Base-by-base conservation (phyloP, 2,797 vertebrate species). In the Setipinna tenuifilis region DNA sequence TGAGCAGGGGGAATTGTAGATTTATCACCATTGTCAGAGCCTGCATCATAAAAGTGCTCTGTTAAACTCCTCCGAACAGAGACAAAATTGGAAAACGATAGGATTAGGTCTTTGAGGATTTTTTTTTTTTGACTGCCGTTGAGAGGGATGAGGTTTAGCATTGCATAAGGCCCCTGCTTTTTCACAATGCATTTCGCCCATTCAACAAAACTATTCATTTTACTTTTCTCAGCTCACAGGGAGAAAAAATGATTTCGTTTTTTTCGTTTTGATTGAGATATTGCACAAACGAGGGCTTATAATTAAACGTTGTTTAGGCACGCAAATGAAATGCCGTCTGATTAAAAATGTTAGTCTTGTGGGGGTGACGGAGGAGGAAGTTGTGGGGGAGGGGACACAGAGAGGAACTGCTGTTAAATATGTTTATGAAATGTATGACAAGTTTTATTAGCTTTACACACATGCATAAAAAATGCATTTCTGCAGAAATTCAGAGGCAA, bases 31-130 rank as follows among this genome's bases (percentile, higher is more conserved):
- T 91, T 93, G 91, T 92, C 92, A 91, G 88, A 88, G 91, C 93
- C 93, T 94, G 92, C 92, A 95, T 95, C 92, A 94, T 93, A 94
- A 93, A 94, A 92, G 90, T 89, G 89, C 87, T 92, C 91, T 85
- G 90, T 94, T 93, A 91, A 92, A 92, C 89, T 89, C 89, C 82
- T 88, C 87, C 85, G 86, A 89, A 87, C 87, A 88, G 91, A 91
- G 84, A 83, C 87, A 88, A 91, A 93, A 93, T 90, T 93, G 92
- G 90, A 92, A 92, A 90, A 91, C 87, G 90, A 91, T 90, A 85
- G 84, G 88, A 91, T 91, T 89, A 90, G 61, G 86, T 85, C 65
- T 50, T 57, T 87, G 83, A 87, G 86, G 80, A 1, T 75, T 75
- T 75, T 83, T 68, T 59, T 71, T 59, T 11, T 83, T 71, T 82